These are phyloP conservation scores for Troides helena DNA, from an alignment of 2,888 invertebrate genomes.

Conservation along the genomic window DNA sequence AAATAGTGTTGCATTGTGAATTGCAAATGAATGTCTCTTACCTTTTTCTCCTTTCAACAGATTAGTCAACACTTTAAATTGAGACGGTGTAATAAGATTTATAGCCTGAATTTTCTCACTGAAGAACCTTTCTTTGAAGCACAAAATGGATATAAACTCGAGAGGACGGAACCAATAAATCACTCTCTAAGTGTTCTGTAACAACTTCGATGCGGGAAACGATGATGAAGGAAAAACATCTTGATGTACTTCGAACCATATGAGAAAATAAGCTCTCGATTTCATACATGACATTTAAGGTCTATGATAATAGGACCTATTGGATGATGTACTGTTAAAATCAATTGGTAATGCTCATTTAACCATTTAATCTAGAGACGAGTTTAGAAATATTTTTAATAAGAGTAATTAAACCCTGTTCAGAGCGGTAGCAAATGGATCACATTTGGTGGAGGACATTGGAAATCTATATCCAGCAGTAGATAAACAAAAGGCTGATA, in stretches of 20 bases:
- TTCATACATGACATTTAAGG: neutral
- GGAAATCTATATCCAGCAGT: too few species aligned
- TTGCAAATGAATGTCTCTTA: slow-evolving; percentile 1
- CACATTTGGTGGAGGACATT: too few species aligned
- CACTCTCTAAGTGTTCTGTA: slow-evolving; percentile 21
- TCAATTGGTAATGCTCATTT: too few species aligned
- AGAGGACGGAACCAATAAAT: slow-evolving; percentile 25
- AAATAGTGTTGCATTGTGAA: neutral
- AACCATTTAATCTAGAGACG: too few species aligned
- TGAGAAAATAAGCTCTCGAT: neutral
- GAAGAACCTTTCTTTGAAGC: slow-evolving; percentile 12
- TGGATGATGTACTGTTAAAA: too few species aligned
- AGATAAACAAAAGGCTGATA: too few species aligned
- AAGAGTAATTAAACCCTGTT: too few species aligned
- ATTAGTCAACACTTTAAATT: slow-evolving; percentile 1
- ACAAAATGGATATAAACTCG: slow-evolving; percentile 17
- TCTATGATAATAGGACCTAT: neutral
- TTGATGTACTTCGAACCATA: neutral
- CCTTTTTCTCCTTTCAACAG: neutral
- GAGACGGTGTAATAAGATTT: slow-evolving; percentile 2
- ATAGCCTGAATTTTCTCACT: slow-evolving; percentile 3
- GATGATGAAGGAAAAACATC: slow-evolving; percentile 17
- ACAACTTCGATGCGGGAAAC: slow-evolving; percentile 13
- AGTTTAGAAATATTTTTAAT: too few species aligned
- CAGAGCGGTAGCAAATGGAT: too few species aligned